Evolutionary conservation across 2,113 vertebrate genomes (phyloP).

Genomic region (Tricholaema leucomelas): DNA sequence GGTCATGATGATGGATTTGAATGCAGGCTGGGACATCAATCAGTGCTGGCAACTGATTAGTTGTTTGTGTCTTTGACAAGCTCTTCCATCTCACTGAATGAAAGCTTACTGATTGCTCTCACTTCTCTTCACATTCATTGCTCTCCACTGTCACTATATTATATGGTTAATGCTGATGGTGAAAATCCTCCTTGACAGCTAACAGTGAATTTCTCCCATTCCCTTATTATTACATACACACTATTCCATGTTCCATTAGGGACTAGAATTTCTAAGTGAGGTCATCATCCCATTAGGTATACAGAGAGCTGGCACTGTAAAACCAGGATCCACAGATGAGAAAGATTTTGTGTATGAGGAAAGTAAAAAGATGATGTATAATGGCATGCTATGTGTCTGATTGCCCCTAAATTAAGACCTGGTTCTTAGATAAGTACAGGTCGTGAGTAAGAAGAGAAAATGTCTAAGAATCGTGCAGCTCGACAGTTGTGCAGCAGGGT

Average conservation of each 20-base stretch:
- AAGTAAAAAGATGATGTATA: not conserved
- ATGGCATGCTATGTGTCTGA: not conserved
- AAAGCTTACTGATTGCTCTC: slow-evolving; percentile 89
- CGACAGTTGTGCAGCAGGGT: not conserved
- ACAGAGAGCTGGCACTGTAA: not conserved
- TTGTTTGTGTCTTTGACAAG: slow-evolving; percentile 88
- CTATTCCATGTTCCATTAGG: slow-evolving; percentile 22
- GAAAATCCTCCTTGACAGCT: slow-evolving; percentile 80
- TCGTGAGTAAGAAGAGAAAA: slow-evolving; percentile 3
- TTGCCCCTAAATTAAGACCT: not conserved
- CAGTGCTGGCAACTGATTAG: slow-evolving; percentile 88
- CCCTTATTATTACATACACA: slow-evolving; percentile 66
- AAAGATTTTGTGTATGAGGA: not conserved
- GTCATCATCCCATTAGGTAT: not conserved
- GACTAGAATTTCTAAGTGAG: slow-evolving; percentile 39
- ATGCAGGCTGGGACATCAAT: slow-evolving; percentile 85
- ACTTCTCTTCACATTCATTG: slow-evolving; percentile 81
- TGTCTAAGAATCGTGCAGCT: not conserved
- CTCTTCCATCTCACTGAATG: slow-evolving; percentile 89
- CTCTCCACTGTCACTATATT: slow-evolving; percentile 81
- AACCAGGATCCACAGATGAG: not conserved
- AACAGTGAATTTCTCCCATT: slow-evolving; percentile 65
- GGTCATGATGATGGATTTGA: slow-evolving; percentile 89
- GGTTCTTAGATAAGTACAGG: not conserved
- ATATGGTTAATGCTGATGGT: slow-evolving; percentile 76